A percentile compares a stretch with the other conserved stretches of the same genome.
phyloP scores from a whole-genome alignment of 1,140 invertebrate genomes.

The Cheumatopsyche charites region DNA sequence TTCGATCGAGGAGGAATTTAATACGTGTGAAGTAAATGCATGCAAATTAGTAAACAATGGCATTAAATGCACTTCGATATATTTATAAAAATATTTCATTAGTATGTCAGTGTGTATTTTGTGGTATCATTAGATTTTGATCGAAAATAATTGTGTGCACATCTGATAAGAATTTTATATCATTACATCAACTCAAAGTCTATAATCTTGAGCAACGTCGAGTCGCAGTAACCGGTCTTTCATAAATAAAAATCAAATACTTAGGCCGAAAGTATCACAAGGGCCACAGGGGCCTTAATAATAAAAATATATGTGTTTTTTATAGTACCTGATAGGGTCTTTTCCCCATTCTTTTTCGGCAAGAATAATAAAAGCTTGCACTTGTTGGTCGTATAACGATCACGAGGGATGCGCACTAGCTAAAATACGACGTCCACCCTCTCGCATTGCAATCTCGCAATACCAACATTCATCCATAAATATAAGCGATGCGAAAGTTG shows the following conservation, averaged over 20 bases:
- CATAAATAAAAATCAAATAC: slow-evolving; percentile 21
- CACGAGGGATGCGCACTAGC: slow-evolving; percentile 25
- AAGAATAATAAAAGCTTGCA: slow-evolving; percentile 36
- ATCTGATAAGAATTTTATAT: no score
- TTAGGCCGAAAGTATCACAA: background rate
- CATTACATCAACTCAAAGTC: no score
- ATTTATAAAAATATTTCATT: no score
- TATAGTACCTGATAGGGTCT: slow-evolving; percentile 27
- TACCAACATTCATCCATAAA: background rate
- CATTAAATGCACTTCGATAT: no score
- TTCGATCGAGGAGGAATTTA: no score
- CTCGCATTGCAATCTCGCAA: background rate
- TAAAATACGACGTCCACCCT: slow-evolving; percentile 4
- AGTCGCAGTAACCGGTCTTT: background rate
- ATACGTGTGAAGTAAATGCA: no score
- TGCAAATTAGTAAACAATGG: no score
- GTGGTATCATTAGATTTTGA: no score
- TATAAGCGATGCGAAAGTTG: background rate
- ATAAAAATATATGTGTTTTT: slow-evolving; percentile 32
- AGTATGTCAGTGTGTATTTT: no score
- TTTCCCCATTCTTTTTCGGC: background rate
- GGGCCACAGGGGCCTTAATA: background rate
- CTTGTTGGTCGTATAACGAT: slow-evolving; percentile 41
- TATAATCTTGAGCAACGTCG: no score
- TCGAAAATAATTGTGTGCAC: no score